A percentile compares a stretch with the other conserved stretches of the same genome.
phyloP scores from a whole-genome alignment of 2,797 vertebrate genomes.

The Enteromius trimaculatus region DNA sequence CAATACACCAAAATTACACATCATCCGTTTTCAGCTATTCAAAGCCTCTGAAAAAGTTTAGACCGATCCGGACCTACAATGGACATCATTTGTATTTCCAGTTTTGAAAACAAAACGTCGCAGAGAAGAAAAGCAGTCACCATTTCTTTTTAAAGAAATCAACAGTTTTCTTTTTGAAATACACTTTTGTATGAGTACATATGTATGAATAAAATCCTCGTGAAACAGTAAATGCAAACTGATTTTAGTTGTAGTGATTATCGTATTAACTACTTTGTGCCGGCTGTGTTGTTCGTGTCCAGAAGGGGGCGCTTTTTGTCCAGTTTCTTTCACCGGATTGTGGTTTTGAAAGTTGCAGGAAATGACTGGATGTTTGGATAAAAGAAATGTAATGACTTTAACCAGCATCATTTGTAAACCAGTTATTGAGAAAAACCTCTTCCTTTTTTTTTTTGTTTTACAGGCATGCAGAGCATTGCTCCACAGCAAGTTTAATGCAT shows the following conservation, averaged over 20 bases:
- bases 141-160: not conserved
- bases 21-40: not conserved
- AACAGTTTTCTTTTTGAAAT: not conserved
- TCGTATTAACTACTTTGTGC: not conserved
- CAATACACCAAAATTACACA: not conserved
- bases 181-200: not conserved
- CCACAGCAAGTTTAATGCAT: not conserved
- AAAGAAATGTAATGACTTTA: not conserved
- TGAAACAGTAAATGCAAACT: not conserved
- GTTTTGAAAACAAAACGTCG: not conserved
- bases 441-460: not conserved
- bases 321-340: not conserved
- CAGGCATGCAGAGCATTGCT: not conserved
- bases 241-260: not conserved
- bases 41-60: not conserved
- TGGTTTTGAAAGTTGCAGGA: not conserved
- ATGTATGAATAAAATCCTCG: not conserved
- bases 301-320: constrained; percentile 4
- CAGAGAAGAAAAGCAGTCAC: not conserved
- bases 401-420: not conserved
- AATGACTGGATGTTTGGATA: not conserved
- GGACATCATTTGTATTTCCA: not conserved
- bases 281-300: not conserved
- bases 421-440: not conserved
- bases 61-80: not conserved